phyloP scores from a whole-genome alignment of 2,113 vertebrate species.

The Eublepharis macularius region DNA sequence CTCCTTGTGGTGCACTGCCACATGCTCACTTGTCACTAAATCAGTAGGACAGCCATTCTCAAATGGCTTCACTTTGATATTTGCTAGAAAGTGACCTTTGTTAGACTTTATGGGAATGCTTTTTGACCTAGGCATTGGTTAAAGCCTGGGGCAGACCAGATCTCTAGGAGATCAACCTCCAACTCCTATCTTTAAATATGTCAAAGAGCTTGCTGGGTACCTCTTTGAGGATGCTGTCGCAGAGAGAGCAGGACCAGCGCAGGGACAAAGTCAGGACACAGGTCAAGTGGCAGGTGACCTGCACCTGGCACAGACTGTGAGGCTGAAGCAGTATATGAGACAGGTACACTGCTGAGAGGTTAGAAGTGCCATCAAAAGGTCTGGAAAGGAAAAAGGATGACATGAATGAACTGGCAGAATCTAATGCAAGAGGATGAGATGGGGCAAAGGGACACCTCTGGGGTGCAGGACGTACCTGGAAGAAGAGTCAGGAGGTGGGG shows the following conservation, averaged over 20 bases:
- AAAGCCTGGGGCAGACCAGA: no score
- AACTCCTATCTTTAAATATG: neutral
- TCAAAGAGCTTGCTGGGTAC: constrained; percentile 51
- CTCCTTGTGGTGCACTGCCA: no score
- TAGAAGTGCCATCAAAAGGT: constrained; percentile 25
- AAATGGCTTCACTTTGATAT: no score
- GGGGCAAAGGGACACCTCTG: neutral
- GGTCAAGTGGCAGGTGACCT: constrained; percentile 70
- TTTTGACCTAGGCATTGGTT: no score
- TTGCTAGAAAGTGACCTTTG: no score
- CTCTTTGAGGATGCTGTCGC: constrained; percentile 73
- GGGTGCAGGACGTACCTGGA: constrained; percentile 36
- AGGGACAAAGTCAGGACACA: constrained; percentile 72
- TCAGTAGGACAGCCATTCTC: no score
- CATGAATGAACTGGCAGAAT: neutral
- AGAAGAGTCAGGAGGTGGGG: constrained; percentile 21
- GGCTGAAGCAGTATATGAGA: constrained; percentile 45
- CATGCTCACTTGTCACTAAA: no score
- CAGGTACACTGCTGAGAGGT: constrained; percentile 59
- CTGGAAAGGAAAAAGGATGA: constrained; percentile 43
- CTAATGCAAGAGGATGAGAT: neutral
- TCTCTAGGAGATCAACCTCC: no score
- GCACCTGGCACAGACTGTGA: constrained; percentile 36
- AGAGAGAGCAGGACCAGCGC: constrained; percentile 74
- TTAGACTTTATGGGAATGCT: no score